Evolutionary conservation across 2,113 vertebrate species (phyloP).

Genomic region (Podarcis cretensis): DNA sequence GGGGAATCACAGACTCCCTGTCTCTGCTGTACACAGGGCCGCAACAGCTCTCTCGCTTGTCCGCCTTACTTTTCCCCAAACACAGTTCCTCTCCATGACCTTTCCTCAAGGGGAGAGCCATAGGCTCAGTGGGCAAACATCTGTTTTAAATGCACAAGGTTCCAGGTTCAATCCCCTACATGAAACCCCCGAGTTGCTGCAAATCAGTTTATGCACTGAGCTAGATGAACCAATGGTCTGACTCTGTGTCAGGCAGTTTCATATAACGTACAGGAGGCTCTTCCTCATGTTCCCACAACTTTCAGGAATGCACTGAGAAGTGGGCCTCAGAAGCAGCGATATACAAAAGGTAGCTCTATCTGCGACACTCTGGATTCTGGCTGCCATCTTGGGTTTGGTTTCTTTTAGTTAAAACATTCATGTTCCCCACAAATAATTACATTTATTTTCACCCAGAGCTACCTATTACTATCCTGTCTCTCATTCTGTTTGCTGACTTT

Average conservation of each 20-base stretch:
- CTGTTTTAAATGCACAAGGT: too few species aligned
- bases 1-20: too few species aligned
- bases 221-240: too few species aligned
- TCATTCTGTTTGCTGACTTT: slow-evolving; percentile 72
- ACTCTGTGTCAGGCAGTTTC: too few species aligned
- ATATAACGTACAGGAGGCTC: neutral
- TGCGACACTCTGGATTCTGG: neutral
- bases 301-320: neutral
- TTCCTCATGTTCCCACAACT: neutral
- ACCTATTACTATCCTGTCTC: slow-evolving; percentile 54
- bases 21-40: neutral
- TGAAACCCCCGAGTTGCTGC: too few species aligned
- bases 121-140: too few species aligned
- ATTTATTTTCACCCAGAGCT: slow-evolving; percentile 64
- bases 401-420: slow-evolving; percentile 50
- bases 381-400: slow-evolving; percentile 33
- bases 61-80: neutral
- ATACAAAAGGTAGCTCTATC: neutral
- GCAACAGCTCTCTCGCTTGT: too few species aligned
- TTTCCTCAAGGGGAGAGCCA: too few species aligned
- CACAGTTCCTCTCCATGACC: neutral
- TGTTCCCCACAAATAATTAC: slow-evolving; percentile 55
- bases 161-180: too few species aligned
- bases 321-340: slow-evolving; percentile 15
- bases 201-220: too few species aligned